These are phyloP conservation scores for Pristionchus maxplancki DNA, from an alignment of 2,888 invertebrate species.

Conservation along the genomic window DNA sequence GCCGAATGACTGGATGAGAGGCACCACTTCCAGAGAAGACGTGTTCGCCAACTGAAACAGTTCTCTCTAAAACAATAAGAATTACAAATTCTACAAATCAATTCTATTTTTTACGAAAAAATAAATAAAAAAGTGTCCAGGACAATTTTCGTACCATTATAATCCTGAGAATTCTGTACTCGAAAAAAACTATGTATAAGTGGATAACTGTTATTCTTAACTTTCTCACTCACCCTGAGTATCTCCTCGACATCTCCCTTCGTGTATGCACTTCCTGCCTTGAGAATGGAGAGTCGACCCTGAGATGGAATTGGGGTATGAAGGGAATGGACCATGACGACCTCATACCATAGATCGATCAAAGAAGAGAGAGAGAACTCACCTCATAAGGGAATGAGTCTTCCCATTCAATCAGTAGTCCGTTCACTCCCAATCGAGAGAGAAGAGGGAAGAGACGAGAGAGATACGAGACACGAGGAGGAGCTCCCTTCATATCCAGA, in stretches of 20 bases:
- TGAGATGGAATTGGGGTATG: neutral
- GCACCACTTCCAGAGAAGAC: slow-evolving; percentile 81
- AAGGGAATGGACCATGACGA: neutral
- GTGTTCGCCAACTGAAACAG: slow-evolving; percentile 70
- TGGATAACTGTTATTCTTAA: too few species aligned
- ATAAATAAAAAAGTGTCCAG: too few species aligned
- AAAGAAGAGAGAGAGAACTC: neutral
- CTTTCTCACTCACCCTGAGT: slow-evolving; percentile 42
- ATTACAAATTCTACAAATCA: too few species aligned
- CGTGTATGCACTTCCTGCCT: slow-evolving; percentile 57
- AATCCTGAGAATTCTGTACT: too few species aligned
- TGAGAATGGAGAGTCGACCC: slow-evolving; percentile 43
- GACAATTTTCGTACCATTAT: too few species aligned
- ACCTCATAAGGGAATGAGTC: slow-evolving; percentile 82
- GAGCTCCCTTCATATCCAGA: slow-evolving; percentile 77
- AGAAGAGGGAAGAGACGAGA: slow-evolving; percentile 69
- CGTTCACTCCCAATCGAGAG: slow-evolving; percentile 79
- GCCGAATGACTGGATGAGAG: slow-evolving; percentile 81
- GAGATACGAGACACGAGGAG: slow-evolving; percentile 68
- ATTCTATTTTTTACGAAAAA: too few species aligned
- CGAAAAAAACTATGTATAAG: too few species aligned
- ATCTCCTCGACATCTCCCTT: slow-evolving; percentile 64
- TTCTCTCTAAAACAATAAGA: too few species aligned
- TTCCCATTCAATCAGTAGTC: slow-evolving; percentile 83
- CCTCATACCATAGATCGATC: neutral